A percentile compares a stretch with the other conserved stretches of the same genome.
These are phyloP conservation scores for Pogonocichla stellata DNA, from an alignment of 2,113 vertebrate species.

Conservation along the genomic window DNA sequence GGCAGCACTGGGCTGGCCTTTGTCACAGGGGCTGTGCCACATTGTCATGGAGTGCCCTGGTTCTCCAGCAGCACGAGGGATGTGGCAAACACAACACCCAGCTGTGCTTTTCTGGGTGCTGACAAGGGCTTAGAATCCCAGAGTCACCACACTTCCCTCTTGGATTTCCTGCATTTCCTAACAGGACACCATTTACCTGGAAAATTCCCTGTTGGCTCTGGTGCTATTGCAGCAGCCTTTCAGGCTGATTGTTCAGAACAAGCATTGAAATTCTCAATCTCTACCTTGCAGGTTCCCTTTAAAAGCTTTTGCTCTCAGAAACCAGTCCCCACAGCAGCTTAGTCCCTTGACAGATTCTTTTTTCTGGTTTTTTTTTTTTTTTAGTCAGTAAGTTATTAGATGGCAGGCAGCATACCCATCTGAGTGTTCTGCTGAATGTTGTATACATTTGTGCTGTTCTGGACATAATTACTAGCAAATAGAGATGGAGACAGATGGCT, in stretches of 20 bases:
- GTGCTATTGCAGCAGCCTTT: not conserved
- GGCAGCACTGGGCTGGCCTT: not conserved
- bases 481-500: slow-evolving; percentile 57
- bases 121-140: not conserved
- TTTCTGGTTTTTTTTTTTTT: rapidly evolving
- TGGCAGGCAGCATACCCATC: not conserved
- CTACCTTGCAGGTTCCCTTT: not conserved
- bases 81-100: not conserved
- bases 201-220: not conserved
- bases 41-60: not conserved
- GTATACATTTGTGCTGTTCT: slow-evolving; percentile 11
- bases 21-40: rapidly evolving
- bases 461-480: slow-evolving; percentile 42
- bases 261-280: not conserved
- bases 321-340: not conserved
- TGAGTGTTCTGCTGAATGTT: slow-evolving; percentile 9
- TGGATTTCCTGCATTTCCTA: not conserved
- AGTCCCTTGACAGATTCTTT: not conserved
- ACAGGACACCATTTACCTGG: not conserved
- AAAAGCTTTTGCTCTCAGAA: not conserved
- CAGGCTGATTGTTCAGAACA: not conserved
- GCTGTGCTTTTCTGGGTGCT: not conserved
- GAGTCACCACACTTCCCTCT: not conserved
- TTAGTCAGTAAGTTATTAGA: not conserved
- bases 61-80: rapidly evolving